Base-by-base conservation (phyloP, 1,140 invertebrate species). In the Pogonognathellus flavescens region DNA sequence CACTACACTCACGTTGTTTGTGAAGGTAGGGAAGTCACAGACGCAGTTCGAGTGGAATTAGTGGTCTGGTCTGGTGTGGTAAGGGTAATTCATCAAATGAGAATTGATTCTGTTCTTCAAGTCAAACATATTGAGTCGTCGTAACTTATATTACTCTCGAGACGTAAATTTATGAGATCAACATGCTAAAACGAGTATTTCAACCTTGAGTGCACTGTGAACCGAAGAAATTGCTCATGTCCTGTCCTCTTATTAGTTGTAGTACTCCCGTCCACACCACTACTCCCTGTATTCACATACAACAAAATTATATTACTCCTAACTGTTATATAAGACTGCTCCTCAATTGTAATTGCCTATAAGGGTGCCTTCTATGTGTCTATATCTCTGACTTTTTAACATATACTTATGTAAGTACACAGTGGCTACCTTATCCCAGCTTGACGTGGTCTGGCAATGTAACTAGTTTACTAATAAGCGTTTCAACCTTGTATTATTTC, bases 51-150 rank as follows among this genome's bases (percentile, higher is more conserved):
- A 81, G 80, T 57, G 16, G 22, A 55, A 41, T 81, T 25, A 55
- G 80, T 53, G 52, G 70, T 76, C 31, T 76, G 55, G 50, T 81
- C 20, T 81, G 80, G 52, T 81, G 55, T 81, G 80, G 80, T 59
- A 57, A 22, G 22, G 52, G 80, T 14, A 81, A 81, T 81, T 81
- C 80, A 81, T 81, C 80, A 81, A 55, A 55, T 31, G 80, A 55
- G 80, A 81, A 81, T 81, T 81, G 80, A 81, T 81, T 81, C 80
- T 59, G 55, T 66, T 66, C 62, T 66, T 66, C 62, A 76, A 76
- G 70, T 66, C 62, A 66, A 76, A 76, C 70, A 76, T 31, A 76
- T 76, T 76, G 70, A 76, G 70, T 76, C 70, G 70, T 76, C 70
- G 70, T 76, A 76, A 76, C 70, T 76, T 76, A 76, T 76, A 76